phyloP scores from a whole-genome alignment of 2,797 vertebrate species.

The Silurus lanzhouensis region DNA sequence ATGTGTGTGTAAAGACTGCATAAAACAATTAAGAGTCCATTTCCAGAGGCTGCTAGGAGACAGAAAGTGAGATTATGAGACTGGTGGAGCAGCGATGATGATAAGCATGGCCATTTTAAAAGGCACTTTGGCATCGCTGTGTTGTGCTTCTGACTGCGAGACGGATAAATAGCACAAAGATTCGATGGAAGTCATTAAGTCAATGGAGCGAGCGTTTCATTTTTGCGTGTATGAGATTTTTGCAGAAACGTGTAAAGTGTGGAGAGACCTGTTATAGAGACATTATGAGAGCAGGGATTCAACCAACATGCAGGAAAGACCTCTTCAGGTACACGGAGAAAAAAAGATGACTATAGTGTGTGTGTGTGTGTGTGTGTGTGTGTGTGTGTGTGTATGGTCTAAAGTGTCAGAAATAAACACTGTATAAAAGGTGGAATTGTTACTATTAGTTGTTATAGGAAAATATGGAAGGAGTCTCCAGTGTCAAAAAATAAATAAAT shows the following conservation, averaged over 20 bases:
- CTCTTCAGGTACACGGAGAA: not conserved
- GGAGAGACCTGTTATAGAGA: not conserved
- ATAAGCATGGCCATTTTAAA: conserved; percentile 28
- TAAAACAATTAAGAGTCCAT: conserved; percentile 46
- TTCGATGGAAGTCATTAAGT: conserved; percentile 3
- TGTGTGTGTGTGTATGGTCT: too few species aligned
- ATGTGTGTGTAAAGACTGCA: conserved; percentile 16
- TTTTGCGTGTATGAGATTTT: not conserved
- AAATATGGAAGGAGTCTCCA: too few species aligned
- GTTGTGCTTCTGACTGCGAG: not conserved
- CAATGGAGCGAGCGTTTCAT: conserved; percentile 8
- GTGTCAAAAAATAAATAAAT: too few species aligned
- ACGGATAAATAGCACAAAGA: not conserved
- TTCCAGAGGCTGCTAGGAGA: conserved; percentile 20
- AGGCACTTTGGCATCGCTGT: not conserved
- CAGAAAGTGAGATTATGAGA: conserved; percentile 7
- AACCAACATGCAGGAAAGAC: not conserved
- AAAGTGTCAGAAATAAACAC: too few species aligned
- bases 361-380: too few species aligned
- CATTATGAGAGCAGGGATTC: not conserved
- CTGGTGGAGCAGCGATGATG: conserved; percentile 9
- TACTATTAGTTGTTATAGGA: too few species aligned
- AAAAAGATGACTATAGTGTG: not conserved
- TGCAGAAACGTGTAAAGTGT: not conserved
- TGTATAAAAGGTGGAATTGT: too few species aligned